Evolutionary conservation across 2,113 vertebrate genomes (phyloP).

Genomic region (Tachysurus fulvidraco): DNA sequence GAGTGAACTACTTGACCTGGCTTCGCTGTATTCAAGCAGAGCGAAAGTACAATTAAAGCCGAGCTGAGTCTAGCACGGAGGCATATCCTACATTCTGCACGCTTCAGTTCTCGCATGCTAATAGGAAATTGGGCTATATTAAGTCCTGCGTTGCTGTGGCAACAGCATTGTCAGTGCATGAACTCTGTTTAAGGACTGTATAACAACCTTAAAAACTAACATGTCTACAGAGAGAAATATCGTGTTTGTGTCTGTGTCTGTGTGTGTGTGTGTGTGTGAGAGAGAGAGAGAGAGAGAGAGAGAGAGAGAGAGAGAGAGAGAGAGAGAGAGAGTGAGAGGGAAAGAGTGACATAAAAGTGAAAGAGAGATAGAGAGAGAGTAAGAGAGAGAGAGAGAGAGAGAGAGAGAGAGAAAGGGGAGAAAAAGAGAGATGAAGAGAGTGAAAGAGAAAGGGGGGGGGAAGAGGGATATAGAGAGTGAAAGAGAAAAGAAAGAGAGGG

Average conservation of each 20-base stretch:
- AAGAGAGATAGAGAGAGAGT: background rate
- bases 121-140: background rate
- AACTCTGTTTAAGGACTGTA: background rate
- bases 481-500: no score
- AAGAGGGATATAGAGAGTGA: background rate
- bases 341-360: no score
- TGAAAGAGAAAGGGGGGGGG: no score
- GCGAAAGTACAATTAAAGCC: background rate
- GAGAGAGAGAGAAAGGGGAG: background rate
- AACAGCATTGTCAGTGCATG: background rate
- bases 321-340: background rate
- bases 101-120: background rate
- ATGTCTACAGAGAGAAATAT: background rate
- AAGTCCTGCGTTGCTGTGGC: slow-evolving; percentile 24
- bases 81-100: background rate
- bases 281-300: background rate
- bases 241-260: no score
- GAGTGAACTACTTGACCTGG: background rate
- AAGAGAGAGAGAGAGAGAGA: background rate
- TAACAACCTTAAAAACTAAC: background rate
- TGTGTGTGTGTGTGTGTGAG: no score
- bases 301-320: background rate
- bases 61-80: background rate
- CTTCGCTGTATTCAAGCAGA: background rate
- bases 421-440: background rate